Base-by-base conservation (phyloP, 2,888 invertebrate species). In the Teleogryllus oceanicus region DNA sequence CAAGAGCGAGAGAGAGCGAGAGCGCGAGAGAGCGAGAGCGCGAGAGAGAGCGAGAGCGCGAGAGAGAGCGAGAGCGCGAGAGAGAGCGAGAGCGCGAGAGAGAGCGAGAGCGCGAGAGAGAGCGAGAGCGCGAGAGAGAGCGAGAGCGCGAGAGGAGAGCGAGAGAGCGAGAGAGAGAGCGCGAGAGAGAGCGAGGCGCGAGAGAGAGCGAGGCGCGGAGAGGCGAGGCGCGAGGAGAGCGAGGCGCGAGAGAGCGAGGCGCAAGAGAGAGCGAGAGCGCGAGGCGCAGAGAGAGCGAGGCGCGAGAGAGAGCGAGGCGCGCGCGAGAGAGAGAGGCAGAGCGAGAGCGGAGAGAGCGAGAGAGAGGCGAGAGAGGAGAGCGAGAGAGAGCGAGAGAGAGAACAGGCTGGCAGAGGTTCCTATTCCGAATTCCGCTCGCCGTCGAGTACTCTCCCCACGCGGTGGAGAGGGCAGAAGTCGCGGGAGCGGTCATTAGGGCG, bases 141-240 rank as follows among this genome's bases (percentile, higher is more conserved):
- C 3, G 0, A 5, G 5, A 37, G 37, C 1, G 0, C 3, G 37
- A 3, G 37, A 37, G 0, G 5, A 5, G 5, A 5, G 4, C 37
- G 5, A 37, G 37, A 37, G 37, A 37, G 37, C 0, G 5, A 37
- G 37, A 37, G 0, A 74, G 10, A 74, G 74, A 74, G 74, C 74
- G 78, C 50, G 76, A 76, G 74, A 77, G 79, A 76, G 76, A 77
- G 75, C 79, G 80, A 74, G 78, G 21, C 50, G 77, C 76, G 76
- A 79, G 78, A 50, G 75, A 77, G 80, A 80, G 37, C 76, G 62
- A 76, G 77, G 8, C 50, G 80, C 77, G 77, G 50, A 81, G 77
- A 77, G 78, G 75, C n/a, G 75, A 24, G 50, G 49, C 21, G n/a
- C 20, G 49, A 20, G 74, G 50, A 77, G 77, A 49, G 74, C 62